phyloP scores from a whole-genome alignment of 2,113 vertebrate species.

The Recurvirostra avosetta region DNA sequence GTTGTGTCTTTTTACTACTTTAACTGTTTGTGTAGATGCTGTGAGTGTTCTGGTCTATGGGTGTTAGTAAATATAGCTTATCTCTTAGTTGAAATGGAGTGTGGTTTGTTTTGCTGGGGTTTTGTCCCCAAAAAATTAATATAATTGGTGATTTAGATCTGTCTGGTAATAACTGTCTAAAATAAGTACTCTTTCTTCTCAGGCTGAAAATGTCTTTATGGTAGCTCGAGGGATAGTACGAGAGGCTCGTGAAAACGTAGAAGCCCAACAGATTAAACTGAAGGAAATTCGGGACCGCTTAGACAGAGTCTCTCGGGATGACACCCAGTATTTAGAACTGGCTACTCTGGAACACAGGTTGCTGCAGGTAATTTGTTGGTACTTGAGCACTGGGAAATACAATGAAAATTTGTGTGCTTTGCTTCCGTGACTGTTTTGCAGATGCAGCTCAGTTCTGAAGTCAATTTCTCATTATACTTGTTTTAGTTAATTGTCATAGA shows the following conservation, averaged over 20 bases:
- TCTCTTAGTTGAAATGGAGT: not conserved
- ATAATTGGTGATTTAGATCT: not conserved
- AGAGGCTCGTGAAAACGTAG: slow-evolving; percentile 83
- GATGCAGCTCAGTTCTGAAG: not conserved
- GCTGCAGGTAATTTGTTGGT: slow-evolving; percentile 83
- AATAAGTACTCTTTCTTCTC: slow-evolving; percentile 1
- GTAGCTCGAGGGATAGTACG: slow-evolving; percentile 89
- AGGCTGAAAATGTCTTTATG: slow-evolving; percentile 96
- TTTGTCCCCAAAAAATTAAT: not conserved
- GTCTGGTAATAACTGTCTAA: not conserved
- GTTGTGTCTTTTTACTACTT: not conserved
- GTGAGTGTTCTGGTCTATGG: not conserved
- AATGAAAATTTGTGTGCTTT: not conserved
- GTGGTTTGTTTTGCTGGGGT: not conserved
- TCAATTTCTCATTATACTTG: not conserved
- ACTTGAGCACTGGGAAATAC: not conserved
- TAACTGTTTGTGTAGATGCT: not conserved
- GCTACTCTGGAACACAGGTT: slow-evolving; percentile 92
- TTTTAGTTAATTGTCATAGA: not conserved
- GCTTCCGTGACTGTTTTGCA: not conserved
- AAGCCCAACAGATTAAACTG: slow-evolving; percentile 83
- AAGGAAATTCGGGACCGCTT: slow-evolving; percentile 92
- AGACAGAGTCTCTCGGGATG: slow-evolving; percentile 91
- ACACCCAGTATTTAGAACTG: slow-evolving; percentile 90
- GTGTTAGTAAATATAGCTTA: not conserved